Conservation (phyloP, 2,113 vertebrate genomes). For the Dicrurus megarhynchus region DNA sequence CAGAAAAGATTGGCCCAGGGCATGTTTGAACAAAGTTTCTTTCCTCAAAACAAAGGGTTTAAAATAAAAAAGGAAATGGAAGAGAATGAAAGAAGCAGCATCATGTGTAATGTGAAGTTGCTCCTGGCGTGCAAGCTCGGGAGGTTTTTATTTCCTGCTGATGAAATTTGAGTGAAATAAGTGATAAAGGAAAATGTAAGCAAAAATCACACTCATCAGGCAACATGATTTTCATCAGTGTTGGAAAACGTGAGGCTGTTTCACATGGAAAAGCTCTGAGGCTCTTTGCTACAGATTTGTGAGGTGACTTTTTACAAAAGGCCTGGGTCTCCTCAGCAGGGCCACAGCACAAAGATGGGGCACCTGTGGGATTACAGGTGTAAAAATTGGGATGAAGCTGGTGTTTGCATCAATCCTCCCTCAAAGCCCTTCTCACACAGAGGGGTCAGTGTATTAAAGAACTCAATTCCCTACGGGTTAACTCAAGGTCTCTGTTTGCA, state of each 20-base stretch:
- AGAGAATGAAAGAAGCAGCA: background rate
- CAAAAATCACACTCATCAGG: conserved; percentile 19
- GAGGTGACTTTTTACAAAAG: background rate
- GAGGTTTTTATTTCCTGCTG: background rate
- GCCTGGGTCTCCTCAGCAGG: background rate
- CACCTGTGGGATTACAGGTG: background rate
- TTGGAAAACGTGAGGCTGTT: background rate
- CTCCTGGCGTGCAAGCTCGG: background rate
- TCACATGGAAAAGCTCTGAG: background rate
- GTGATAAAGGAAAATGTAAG: conserved; percentile 25
- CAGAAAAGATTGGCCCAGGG: background rate
- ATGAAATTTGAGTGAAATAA: background rate
- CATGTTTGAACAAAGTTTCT: background rate
- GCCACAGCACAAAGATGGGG: background rate
- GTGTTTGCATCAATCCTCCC: background rate
- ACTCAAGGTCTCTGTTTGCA: background rate
- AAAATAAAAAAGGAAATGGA: background rate
- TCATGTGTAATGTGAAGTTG: background rate
- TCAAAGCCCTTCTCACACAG: background rate
- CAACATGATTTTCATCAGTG: background rate
- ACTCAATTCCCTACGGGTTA: background rate
- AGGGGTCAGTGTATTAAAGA: background rate
- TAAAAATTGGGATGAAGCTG: background rate
- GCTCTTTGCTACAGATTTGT: background rate
- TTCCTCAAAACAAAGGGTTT: background rate